phyloP scores from a whole-genome alignment of 2,888 invertebrate genomes.

The Pedicia rivosa region DNA sequence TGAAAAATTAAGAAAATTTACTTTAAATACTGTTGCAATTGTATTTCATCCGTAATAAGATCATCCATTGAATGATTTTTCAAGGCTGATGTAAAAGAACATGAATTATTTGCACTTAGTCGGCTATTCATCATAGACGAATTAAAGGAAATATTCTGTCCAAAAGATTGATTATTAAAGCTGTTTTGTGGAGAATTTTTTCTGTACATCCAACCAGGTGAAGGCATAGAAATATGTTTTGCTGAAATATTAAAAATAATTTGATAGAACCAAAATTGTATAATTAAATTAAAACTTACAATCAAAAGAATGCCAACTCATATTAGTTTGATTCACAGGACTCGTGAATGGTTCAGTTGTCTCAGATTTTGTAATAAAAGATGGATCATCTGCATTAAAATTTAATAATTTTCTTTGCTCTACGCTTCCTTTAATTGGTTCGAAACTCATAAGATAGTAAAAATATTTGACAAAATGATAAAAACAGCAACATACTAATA shows the following conservation, averaged over 20 bases:
- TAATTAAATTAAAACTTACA: no score
- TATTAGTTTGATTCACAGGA: conserved; percentile 19
- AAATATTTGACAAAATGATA: conserved; percentile 36
- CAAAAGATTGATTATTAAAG: conserved; percentile 19
- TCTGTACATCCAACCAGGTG: conserved; percentile 13
- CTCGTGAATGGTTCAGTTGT: conserved; percentile 7
- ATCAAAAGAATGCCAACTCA: conserved; percentile 31
- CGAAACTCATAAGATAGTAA: conserved; percentile 25
- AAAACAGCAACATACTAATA: conserved; percentile 34
- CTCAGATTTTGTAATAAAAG: not conserved
- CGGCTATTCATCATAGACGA: conserved; percentile 20
- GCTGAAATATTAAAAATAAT: not conserved
- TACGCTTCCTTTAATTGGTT: conserved; percentile 32
- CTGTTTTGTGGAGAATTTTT: conserved; percentile 11
- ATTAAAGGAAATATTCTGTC: conserved; percentile 18
- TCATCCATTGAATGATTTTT: conserved; percentile 25
- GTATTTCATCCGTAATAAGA: conserved; percentile 33
- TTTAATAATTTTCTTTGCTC: conserved; percentile 37
- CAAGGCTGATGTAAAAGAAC: conserved; percentile 23
- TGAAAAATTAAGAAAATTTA: conserved; percentile 15
- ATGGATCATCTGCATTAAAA: conserved; percentile 26
- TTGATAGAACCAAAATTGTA: not conserved
- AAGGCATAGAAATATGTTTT: not conserved
- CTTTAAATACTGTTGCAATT: conserved; percentile 32
- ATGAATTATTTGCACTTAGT: conserved; percentile 18